A percentile compares a stretch with the other conserved stretches of the same genome.
Conservation (phyloP, 92 coral and sea anemone species). For the Parazoanthus swiftii region DNA sequence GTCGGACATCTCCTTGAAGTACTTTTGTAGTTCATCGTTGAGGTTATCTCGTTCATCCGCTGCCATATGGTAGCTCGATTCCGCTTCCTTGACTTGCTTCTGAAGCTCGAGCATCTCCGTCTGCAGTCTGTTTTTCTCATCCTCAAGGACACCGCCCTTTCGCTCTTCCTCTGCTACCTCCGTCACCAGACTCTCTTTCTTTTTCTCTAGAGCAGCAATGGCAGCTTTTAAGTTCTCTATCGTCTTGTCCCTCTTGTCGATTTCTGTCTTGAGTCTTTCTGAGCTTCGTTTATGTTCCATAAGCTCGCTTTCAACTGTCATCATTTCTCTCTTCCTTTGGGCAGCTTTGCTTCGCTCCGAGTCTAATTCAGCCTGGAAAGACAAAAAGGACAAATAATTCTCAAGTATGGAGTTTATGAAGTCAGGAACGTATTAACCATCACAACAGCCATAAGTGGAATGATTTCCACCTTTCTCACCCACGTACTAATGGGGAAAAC, state of each 20-base stretch:
- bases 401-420: no score
- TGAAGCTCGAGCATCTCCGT: constrained; percentile 78
- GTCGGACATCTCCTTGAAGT: constrained; percentile 83
- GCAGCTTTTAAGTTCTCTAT: constrained; percentile 80
- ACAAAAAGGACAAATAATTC: not conserved
- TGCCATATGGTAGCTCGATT: constrained; percentile 78
- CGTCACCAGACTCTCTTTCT: constrained; percentile 74
- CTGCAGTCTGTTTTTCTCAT: constrained; percentile 83
- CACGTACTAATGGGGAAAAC: no score
- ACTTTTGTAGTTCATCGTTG: constrained; percentile 81
- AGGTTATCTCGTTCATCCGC: constrained; percentile 83
- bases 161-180: constrained; percentile 78
- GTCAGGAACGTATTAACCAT: no score
- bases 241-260: constrained; percentile 79
- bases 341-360: constrained; percentile 62
- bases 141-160: constrained; percentile 76
- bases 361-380: constrained; percentile 67
- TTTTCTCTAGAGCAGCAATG: constrained; percentile 74
- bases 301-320: constrained; percentile 75
- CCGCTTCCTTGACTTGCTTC: constrained; percentile 70
- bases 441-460: no score
- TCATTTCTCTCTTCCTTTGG: constrained; percentile 70
- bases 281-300: constrained; percentile 68
- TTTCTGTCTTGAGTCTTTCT: constrained; percentile 79
- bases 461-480: no score